A percentile compares a stretch with the other conserved stretches of the same genome.
phyloP scores from a whole-genome alignment of 1,140 invertebrate genomes.

The Doryteuthis pealeii region DNA sequence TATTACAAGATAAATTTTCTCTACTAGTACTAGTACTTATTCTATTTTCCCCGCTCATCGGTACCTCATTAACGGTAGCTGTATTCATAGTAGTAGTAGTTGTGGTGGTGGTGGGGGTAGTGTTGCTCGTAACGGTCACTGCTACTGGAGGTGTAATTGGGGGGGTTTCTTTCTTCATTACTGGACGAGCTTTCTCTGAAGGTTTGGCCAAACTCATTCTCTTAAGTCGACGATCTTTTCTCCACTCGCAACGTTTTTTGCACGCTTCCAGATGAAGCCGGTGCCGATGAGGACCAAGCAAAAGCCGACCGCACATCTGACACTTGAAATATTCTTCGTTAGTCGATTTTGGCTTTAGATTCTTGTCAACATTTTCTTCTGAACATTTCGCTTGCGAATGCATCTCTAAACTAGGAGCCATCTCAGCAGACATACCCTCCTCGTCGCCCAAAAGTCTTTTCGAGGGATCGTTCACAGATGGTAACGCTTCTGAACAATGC shows the following conservation, averaged over 20 bases:
- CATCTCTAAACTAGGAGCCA: background rate
- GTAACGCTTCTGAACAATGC: background rate
- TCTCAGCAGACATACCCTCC: background rate
- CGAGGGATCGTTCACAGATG: background rate
- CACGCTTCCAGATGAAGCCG: background rate
- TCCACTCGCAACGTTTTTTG: background rate
- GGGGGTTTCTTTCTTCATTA: background rate
- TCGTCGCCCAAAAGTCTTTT: background rate
- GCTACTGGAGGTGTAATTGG: background rate
- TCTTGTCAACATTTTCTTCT: background rate
- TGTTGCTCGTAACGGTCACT: background rate
- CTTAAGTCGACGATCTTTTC: background rate
- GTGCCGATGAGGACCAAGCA: background rate
- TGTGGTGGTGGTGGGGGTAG: background rate
- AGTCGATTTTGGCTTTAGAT: background rate
- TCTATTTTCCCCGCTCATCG: too few species aligned
- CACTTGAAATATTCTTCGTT: conserved; percentile 4
- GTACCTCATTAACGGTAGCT: background rate
- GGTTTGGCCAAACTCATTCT: background rate
- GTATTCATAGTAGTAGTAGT: background rate
- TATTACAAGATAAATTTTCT: background rate
- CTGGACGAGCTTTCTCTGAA: background rate
- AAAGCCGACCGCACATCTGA: background rate
- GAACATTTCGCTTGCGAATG: background rate
- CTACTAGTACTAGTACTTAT: background rate